These are phyloP conservation scores for Cataglyphis cursor DNA, from an alignment of 2,888 invertebrate species.

Conservation along the genomic window DNA sequence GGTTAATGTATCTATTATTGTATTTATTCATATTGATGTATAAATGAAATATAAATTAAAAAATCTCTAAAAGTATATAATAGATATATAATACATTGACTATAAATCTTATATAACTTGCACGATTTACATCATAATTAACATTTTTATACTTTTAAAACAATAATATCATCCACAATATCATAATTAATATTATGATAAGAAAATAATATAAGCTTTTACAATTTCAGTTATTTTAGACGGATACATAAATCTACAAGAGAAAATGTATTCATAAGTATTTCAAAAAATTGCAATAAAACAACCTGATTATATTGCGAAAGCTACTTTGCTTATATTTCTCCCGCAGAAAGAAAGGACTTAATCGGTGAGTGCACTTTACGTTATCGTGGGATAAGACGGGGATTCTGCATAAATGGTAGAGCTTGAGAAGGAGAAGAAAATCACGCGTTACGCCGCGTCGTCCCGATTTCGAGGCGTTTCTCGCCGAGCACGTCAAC, in stretches of 20 bases:
- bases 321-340: conserved; percentile 20
- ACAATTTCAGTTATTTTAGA: not conserved
- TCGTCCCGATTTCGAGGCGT: conserved; percentile 60
- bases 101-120: not conserved
- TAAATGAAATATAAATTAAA: conserved; percentile 5
- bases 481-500: conserved; percentile 41
- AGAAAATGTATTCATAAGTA: not conserved
- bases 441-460: conserved; percentile 32
- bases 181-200: not conserved
- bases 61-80: not conserved
- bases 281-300: not conserved
- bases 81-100: not conserved
- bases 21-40: not conserved
- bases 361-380: conserved; percentile 45
- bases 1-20: not conserved
- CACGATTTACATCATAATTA: conserved; percentile 6
- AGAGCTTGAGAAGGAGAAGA: conserved; percentile 50
- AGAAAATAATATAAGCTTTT: not conserved
- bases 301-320: conserved; percentile 13
- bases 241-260: not conserved
- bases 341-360: conserved; percentile 2
- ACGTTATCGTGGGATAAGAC: conserved; percentile 21
- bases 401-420: conserved; percentile 26
- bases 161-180: not conserved
- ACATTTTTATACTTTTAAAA: not conserved